Evolutionary conservation across 2,797 vertebrate genomes (phyloP), one percentile per base, ranked within the genome.

Genomic region (Melanotaenia trifasciata): DNA sequence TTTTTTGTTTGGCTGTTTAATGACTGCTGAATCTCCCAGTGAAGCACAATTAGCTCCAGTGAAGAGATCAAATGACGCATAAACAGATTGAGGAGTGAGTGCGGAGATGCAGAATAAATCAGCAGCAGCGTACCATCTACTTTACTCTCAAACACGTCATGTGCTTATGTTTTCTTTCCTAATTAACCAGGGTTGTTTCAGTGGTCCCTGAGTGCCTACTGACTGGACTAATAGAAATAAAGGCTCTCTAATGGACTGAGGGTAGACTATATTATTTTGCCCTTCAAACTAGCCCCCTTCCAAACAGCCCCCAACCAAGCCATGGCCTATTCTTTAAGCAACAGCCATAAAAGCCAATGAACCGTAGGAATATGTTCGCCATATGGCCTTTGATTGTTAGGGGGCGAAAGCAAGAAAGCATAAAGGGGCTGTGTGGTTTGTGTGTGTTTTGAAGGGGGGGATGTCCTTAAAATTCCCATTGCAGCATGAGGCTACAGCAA

Each of bases 281-380:
- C 90, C 84, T 87, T 86, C 90, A 90, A 81, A 83, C 87, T 77
- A 67, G 30, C 79, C 84, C 74, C 71, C 35, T 9, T 67, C 18
- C 47, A 79, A 80, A 86, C 86, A 85, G 80, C 85, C 87, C 63
- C 61, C 67, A 16, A 67, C 79, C 79, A 45, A 72, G 66, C 64
- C 35, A 7, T 13, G 33, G 79, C 76, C 87, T 74, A 71, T 90
- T 93, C 87, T 93, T 93, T 91, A 91, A 93, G 91, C 90, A 91
- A 87, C 73, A 81, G 90, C 84, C 87, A 86, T 95, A 94, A 96
- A 96, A 94, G 72, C 85, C 92, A 94, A 85, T 82, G 93, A 93
- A 90, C 89, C 91, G 7, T 71, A 87, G 85, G 88, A 95, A 94
- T 94, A 95, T 95, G 93, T 94, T 93, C 93, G 87, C 94, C 94